Evolutionary conservation across 2,888 invertebrate genomes (phyloP).

Genomic region (Drosophila pullipes): DNA sequence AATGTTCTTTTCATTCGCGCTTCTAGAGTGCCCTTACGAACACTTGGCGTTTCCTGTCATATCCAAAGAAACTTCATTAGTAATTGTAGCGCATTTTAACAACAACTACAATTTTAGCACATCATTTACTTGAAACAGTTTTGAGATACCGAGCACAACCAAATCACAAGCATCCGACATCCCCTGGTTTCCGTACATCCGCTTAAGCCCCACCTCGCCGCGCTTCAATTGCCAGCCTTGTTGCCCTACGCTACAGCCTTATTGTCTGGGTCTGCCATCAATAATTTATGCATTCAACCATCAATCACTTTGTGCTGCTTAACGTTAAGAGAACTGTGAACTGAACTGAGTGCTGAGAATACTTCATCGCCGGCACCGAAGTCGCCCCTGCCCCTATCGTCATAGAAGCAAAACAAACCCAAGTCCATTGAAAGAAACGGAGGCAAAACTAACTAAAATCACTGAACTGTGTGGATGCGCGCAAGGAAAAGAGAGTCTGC

Average conservation of each 20-base stretch:
- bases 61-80: slow-evolving; percentile 1
- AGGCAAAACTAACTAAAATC: slow-evolving; percentile 71
- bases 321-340: slow-evolving; percentile 61
- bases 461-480: slow-evolving; percentile 73
- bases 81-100: slow-evolving; percentile 24
- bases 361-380: slow-evolving; percentile 20
- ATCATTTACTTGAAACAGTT: slow-evolving; percentile 56
- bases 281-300: slow-evolving; percentile 81
- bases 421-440: slow-evolving; percentile 38
- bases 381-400: slow-evolving; percentile 6
- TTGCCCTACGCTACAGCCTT: slow-evolving; percentile 34
- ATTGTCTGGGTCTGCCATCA: slow-evolving; percentile 75
- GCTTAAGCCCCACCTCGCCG: not conserved
- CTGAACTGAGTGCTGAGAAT: slow-evolving; percentile 50
- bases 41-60: slow-evolving; percentile 19
- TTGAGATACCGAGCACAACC: slow-evolving; percentile 31
- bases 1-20: not conserved
- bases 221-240: slow-evolving; percentile 27
- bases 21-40: slow-evolving; percentile 2
- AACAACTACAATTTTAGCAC: slow-evolving; percentile 66
- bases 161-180: slow-evolving; percentile 49
- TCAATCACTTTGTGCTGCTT: slow-evolving; percentile 81
- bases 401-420: slow-evolving; percentile 52
- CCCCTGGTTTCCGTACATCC: slow-evolving; percentile 24
- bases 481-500: slow-evolving; percentile 30